A percentile compares a stretch with the other conserved stretches of the same genome.
Evolutionary conservation across 2,888 invertebrate genomes (phyloP).

Genomic region (Eumerus sabulonum): DNA sequence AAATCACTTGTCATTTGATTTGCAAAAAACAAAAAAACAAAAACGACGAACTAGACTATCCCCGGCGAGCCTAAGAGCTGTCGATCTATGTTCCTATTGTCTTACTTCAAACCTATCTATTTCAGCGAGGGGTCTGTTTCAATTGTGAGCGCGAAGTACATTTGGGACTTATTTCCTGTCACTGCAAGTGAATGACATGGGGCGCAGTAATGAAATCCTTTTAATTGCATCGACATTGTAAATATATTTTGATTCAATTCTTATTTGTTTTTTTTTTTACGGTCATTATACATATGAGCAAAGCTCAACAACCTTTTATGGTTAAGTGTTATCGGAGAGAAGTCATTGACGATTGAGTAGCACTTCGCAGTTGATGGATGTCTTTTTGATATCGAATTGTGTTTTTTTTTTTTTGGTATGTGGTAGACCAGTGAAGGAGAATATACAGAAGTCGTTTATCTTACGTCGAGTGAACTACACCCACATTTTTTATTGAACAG

Average conservation of each 20-base stretch:
- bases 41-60: slow-evolving; percentile 35
- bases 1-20: slow-evolving; percentile 22
- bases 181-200: slow-evolving; percentile 28
- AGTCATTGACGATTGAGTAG: slow-evolving; percentile 21
- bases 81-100: slow-evolving; percentile 34
- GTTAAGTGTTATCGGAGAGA: slow-evolving; percentile 18
- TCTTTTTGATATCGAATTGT: slow-evolving; percentile 11
- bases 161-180: slow-evolving; percentile 34
- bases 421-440: neutral
- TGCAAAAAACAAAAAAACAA: too few species aligned
- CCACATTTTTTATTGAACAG: neutral
- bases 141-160: slow-evolving; percentile 44
- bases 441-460: slow-evolving; percentile 39
- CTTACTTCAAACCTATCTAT: neutral
- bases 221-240: slow-evolving; percentile 36
- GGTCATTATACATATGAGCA: neutral
- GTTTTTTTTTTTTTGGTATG: slow-evolving; percentile 5
- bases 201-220: slow-evolving; percentile 15
- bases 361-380: slow-evolving; percentile 23
- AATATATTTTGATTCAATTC: neutral
- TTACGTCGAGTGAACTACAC: slow-evolving; percentile 19
- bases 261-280: slow-evolving; percentile 1
- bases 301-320: slow-evolving; percentile 20
- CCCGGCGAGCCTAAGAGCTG: slow-evolving; percentile 6
- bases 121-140: neutral